These are phyloP conservation scores for Chirona hameri DNA, from an alignment of 2,888 invertebrate genomes.

Conservation along the genomic window DNA sequence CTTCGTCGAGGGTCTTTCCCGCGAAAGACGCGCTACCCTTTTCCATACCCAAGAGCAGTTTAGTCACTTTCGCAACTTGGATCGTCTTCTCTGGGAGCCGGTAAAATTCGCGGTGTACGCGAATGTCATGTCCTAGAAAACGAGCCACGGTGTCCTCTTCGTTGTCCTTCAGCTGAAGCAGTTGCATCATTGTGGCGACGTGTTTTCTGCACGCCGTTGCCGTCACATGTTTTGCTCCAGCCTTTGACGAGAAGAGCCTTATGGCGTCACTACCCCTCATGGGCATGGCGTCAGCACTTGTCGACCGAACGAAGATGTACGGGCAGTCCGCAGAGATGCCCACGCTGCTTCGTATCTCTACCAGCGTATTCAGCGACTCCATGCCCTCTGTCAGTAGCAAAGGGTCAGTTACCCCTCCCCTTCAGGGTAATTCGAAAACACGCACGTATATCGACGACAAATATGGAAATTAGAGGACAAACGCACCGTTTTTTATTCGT, in stretches of 20 bases:
- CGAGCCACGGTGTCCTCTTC: not conserved
- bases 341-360: too few relatives aligned
- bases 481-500: too few relatives aligned
- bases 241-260: not conserved
- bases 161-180: too few relatives aligned
- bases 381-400: too few relatives aligned
- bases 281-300: not conserved
- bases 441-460: too few relatives aligned
- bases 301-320: not conserved
- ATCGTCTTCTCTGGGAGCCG: not conserved
- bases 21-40: not conserved
- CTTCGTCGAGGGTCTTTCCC: not conserved
- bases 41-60: not conserved
- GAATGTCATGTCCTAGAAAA: not conserved
- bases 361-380: too few relatives aligned
- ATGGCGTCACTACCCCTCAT: not conserved
- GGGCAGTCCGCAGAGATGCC: too few relatives aligned
- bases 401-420: too few relatives aligned
- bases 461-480: too few relatives aligned
- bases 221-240: not conserved
- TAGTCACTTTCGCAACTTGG: not conserved
- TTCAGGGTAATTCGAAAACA: too few relatives aligned
- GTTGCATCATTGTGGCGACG: not conserved
- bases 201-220: not conserved
- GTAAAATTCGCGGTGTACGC: not conserved